Evolutionary conservation across 2,113 vertebrate genomes (phyloP), one percentile per base, ranked within the genome.

Genomic region (Tringa solitaria): DNA sequence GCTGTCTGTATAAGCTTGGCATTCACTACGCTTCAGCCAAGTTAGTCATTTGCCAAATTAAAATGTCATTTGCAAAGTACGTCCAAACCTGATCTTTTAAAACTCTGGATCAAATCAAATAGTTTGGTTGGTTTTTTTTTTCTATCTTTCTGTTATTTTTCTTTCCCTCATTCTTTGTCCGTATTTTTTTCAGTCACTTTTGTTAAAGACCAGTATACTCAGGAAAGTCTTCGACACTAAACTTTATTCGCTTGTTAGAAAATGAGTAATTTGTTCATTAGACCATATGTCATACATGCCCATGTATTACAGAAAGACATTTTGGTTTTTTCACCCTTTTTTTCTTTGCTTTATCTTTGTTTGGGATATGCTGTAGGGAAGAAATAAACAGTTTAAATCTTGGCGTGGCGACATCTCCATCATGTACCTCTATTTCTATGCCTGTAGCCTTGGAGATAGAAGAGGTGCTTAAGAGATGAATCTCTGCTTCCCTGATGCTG

Each of bases 401-500:
- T 86, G 37, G 37, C n/a, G 1, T 6, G 27, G 8, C 26, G 93
- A 27, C 28, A 30, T 73, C 26, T 93, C n/a, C 5, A 4, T 79
- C 76, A 20, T 37, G 54, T 76, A 60, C 35, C 35, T 84, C 70
- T 87, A 22, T 86, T 91, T 94, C 35, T 86, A 12, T 83, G 45
- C 63, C 28, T 91, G 72, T 91, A 93, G 74, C 67, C 72, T 83
- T 92, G 78, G 79, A 94, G 84, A 82, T 94, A 87, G 51, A 87
- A 84, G 22, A 93, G 41, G 33, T 94, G 53, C 91, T 91, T 87
- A n/a, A 78, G 77, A 87, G 32, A 54, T 82, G 30, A 69, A 61
- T 89, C 43, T 89, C 45, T 77, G 28, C 37, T 78, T 81, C 23
- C 10, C 9, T 53, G 14, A 48, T 88, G 48, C 48, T 88, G 67